Conservation (phyloP, 2,888 invertebrate species). For the Xestia c-nigrum region DNA sequence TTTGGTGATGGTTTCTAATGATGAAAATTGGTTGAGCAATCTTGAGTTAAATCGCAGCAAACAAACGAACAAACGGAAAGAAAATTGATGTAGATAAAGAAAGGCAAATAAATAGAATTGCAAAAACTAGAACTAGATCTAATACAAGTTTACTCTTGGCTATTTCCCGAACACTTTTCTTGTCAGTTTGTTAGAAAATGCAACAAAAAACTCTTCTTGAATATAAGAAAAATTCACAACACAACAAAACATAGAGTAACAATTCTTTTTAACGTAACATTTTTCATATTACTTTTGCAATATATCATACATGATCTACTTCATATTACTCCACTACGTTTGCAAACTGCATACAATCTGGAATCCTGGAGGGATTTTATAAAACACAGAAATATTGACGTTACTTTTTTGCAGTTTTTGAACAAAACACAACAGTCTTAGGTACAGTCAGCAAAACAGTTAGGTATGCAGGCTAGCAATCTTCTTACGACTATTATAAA, state of each 20-base stretch:
- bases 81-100: background rate
- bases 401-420: background rate
- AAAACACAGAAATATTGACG: background rate
- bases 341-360: conserved; percentile 3
- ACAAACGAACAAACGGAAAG: no score
- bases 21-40: no score
- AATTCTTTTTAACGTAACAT: background rate
- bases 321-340: background rate
- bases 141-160: background rate
- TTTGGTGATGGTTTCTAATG: no score
- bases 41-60: no score
- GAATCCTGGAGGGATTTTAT: background rate
- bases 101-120: background rate
- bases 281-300: conserved; percentile 12
- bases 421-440: no score
- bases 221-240: background rate
- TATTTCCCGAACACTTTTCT: background rate
- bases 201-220: background rate
- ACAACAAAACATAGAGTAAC: background rate
- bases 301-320: background rate
- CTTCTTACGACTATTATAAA: no score
- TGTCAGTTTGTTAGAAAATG: background rate
- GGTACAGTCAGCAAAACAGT: no score
- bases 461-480: no score
- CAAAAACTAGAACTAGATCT: background rate